Base-by-base conservation (phyloP, 2,888 invertebrate species). In the Folsomia manolachei region DNA sequence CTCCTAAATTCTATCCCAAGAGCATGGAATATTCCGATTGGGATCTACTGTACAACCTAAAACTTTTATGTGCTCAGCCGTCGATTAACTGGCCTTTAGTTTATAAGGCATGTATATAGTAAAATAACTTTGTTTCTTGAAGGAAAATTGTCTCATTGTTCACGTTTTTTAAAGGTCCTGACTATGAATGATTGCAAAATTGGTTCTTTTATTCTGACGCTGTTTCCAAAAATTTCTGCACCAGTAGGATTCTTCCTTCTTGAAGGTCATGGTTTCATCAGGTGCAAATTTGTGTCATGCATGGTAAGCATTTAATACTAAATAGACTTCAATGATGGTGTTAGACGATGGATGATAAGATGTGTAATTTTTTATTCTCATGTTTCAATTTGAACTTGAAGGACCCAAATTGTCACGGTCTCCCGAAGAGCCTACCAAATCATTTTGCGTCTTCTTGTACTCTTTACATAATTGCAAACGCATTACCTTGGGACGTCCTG, bases 261-360 rank as follows among this genome's bases (percentile, higher is more conserved):
- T 18, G 81, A 81, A 74, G 81, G 81, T 7, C 78, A 79, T 71
- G 76, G 74, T 9, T 81, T 80, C 69, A 72, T 77, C 56, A 51
- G 77, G 27, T 81, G 81, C 66, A 76, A 77, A 62, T 70, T 78
- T 63, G 76, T 78, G 1, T 75, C 79, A 2, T 81, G 81, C 60
- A 79, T 80, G 75, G n/a, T n/a, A n/a, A n/a, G n/a, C n/a, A n/a
- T n/a, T n/a, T n/a, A n/a, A n/a, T n/a, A n/a, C n/a, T n/a, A n/a
- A n/a, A n/a, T n/a, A n/a, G n/a, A n/a, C n/a, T n/a, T n/a, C n/a
- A n/a, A n/a, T n/a, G n/a, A n/a, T n/a, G n/a, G n/a, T n/a, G n/a
- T n/a, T n/a, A n/a, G n/a, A n/a, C n/a, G n/a, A n/a, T n/a, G n/a
- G n/a, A n/a, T n/a, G n/a, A n/a, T n/a, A n/a, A n/a, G n/a, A n/a